Conservation (phyloP, 2,797 vertebrate species). For the Chelon auratus region DNA sequence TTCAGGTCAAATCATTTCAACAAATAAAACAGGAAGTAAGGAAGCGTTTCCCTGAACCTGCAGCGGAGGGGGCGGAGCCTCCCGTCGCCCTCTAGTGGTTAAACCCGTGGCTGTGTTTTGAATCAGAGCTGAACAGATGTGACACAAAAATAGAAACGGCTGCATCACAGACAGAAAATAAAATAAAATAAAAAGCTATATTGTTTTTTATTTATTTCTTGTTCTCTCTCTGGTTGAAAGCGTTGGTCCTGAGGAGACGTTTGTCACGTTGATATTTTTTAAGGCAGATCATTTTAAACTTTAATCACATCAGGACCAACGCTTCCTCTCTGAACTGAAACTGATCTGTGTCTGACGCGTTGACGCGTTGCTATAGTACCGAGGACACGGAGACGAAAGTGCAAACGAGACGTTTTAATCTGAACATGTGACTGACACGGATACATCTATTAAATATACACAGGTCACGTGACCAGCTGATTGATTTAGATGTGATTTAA, state of each 20-base stretch:
- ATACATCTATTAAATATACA: no score
- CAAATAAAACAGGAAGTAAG: no score
- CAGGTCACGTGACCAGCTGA: no score
- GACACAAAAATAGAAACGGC: conserved; percentile 47
- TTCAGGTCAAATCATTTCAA: no score
- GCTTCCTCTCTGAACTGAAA: conserved; percentile 2
- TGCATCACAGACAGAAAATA: conserved; percentile 37
- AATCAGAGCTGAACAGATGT: conserved; percentile 27
- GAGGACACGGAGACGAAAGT: conserved; percentile 49
- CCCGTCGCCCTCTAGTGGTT: conserved; percentile 55
- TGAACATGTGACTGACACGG: no score
- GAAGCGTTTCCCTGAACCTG: background rate
- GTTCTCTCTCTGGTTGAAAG: background rate
- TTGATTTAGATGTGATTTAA: no score
- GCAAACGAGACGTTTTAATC: conserved; percentile 37
- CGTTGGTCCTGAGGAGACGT: conserved; percentile 3
- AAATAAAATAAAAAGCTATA: conserved; percentile 6
- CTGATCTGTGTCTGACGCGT: background rate
- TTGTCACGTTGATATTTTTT: background rate
- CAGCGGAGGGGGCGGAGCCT: conserved; percentile 18
- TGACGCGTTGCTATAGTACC: conserved; percentile 31
- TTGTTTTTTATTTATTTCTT: background rate
- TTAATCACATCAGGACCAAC: background rate
- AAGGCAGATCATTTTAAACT: conserved; percentile 29
- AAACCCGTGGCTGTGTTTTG: conserved; percentile 25